Conservation (phyloP, 92 coral and sea anemone species). For the Hydrozoanthus gracilis region DNA sequence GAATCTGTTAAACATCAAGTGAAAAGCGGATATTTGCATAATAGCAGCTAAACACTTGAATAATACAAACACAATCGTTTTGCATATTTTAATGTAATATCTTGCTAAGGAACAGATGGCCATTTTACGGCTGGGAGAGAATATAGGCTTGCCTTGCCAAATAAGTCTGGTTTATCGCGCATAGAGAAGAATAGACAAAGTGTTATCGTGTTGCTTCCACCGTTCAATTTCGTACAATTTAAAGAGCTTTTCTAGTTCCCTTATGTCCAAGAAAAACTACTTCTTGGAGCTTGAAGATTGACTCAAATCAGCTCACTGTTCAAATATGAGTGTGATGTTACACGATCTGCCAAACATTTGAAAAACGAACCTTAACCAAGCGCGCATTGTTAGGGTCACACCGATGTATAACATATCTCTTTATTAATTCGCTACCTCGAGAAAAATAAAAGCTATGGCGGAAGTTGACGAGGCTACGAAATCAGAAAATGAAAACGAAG, state of each 20-base stretch:
- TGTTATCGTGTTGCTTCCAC: not conserved
- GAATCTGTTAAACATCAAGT: conserved; percentile 39
- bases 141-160: not conserved
- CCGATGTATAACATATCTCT: not conserved
- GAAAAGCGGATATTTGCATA: conserved; percentile 38
- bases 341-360: not conserved
- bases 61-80: conserved; percentile 14
- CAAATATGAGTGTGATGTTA: not conserved
- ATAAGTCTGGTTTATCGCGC: not conserved
- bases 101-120: conserved; percentile 30
- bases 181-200: not conserved
- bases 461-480: not conserved
- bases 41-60: conserved; percentile 7
- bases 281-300: not conserved
- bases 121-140: conserved; percentile 6
- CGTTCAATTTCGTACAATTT: not conserved
- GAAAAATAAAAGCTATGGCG: conserved; percentile 1
- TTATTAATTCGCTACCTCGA: not conserved
- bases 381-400: not conserved
- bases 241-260: not conserved
- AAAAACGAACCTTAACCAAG: not conserved
- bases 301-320: not conserved
- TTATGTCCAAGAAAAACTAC: not conserved
- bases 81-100: conserved; percentile 31
- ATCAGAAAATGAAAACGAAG: not conserved